These are phyloP conservation scores for Archocentrus centrarchus DNA, from an alignment of 2,113 vertebrate genomes.

Conservation along the genomic window DNA sequence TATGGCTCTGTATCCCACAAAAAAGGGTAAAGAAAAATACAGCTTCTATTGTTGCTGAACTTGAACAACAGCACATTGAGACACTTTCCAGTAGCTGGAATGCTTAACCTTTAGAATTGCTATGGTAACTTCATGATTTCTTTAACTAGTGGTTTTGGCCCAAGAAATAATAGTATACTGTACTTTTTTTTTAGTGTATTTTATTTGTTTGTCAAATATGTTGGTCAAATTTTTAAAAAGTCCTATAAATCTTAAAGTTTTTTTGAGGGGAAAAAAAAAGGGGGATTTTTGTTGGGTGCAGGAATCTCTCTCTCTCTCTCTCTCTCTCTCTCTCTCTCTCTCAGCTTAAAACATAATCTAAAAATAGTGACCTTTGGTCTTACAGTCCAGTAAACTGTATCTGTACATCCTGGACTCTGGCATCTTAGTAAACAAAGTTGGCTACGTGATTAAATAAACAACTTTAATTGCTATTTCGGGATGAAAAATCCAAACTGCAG, in stretches of 20 bases:
- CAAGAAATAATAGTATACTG: not conserved
- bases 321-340: not conserved
- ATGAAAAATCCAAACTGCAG: not conserved
- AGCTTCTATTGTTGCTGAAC: constrained; percentile 59
- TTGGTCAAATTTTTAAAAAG: not conserved
- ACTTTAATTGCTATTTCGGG: constrained; percentile 66
- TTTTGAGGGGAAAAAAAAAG: not conserved
- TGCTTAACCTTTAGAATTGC: constrained; percentile 68
- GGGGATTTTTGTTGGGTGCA: not conserved
- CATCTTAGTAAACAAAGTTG: constrained; percentile 69
- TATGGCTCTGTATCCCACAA: constrained; percentile 52
- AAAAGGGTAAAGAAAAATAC: constrained; percentile 66
- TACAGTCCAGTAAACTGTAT: constrained; percentile 36
- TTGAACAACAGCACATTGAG: constrained; percentile 70
- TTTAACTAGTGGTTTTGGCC: not conserved
- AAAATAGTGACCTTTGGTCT: constrained; percentile 69
- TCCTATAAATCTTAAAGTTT: not conserved
- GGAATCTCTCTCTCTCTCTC: not conserved
- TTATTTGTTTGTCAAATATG: not conserved
- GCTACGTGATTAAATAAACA: constrained; percentile 55
- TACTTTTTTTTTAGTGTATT: not conserved
- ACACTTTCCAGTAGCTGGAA: constrained; percentile 49
- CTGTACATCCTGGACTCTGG: constrained; percentile 53
- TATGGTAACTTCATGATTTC: constrained; percentile 49
- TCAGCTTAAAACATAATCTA: constrained; percentile 40